phyloP scores from a whole-genome alignment of 2,797 vertebrate species.

The Peromyscus attwateri region DNA sequence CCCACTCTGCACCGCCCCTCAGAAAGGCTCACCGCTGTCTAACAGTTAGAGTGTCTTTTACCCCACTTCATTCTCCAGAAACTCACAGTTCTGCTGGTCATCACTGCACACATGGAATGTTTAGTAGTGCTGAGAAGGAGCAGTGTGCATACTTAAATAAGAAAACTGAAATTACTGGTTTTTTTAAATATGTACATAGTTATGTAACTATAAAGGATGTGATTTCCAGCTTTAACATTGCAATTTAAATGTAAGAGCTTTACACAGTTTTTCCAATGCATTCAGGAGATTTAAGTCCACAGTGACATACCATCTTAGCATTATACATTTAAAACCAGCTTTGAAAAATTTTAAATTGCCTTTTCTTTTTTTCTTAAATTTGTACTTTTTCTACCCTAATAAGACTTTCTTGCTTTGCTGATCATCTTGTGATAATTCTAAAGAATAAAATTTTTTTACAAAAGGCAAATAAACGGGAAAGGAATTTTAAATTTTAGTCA shows the following conservation, averaged over 20 bases:
- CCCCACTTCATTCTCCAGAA: background rate
- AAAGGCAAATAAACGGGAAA: background rate
- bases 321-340: conserved; percentile 4
- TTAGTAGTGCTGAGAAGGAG: conserved; percentile 8
- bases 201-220: conserved; percentile 20
- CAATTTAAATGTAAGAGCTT: conserved; percentile 49
- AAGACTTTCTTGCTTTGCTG: background rate
- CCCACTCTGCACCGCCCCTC: background rate
- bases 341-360: background rate
- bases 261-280: conserved; percentile 21
- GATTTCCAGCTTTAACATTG: conserved; percentile 10
- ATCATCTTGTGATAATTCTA: conserved; percentile 39
- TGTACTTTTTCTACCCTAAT: background rate
- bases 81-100: conserved; percentile 13
- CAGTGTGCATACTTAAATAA: background rate
- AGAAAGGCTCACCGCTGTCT: conserved; percentile 68
- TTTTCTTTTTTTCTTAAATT: background rate
- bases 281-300: background rate
- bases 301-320: background rate
- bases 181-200: conserved; percentile 18
- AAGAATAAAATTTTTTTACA: background rate
- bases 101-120: background rate
- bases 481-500: conserved; percentile 22
- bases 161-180: background rate
- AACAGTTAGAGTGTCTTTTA: conserved; percentile 72